Base-by-base conservation (phyloP, 2,113 vertebrate genomes). In the Microcebus griseorufus region DNA sequence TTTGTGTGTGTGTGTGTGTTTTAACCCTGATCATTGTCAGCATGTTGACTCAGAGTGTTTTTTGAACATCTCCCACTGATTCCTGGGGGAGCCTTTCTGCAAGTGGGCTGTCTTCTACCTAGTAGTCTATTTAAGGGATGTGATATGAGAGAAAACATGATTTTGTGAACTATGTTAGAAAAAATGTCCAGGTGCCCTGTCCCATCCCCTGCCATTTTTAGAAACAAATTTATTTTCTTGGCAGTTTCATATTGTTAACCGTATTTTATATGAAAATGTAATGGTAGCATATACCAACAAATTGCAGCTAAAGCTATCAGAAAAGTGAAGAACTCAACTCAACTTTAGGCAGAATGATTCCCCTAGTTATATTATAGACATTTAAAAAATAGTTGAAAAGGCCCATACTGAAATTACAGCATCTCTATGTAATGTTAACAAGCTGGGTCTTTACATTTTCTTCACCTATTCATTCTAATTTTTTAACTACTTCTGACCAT, bases 161-260 rank as follows among this genome's bases (percentile, higher is more conserved):
- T 34, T 90, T 88, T 70, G 53, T 76, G 29, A 94, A 80, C 58
- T 72, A 1, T n/a, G 9, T 64, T 65, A 89, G 70, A 83, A 96
- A 91, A 95, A 27, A 32, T 23, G 16, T 82, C 67, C 82, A 58
- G 48, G 73, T 82, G 60, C 11, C 62, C 13, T 4, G 53, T 6
- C 11, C 32, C 6, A 72, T 13, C 39, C 62, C 45, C 78, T 95
- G 20, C 84, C 42, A 27, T 73, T 93, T 98, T 96, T 76, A 87
- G 80, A 96, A 93, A 88, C 62, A 84, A 48, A 95, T 91, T 32
- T 85, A 73, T 92, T 90, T 93, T 94, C n/a, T 89, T 94, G 25
- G 37, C 60, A 58, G 96, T 93, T 93, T 88, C 27, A 60, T 65
- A 86, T 76, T 81, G n/a, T 60, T 86, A 86, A 76, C 22, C 70